These are phyloP conservation scores for Trachelus iudaicus DNA, from an alignment of 2,888 invertebrate species.

Conservation along the genomic window DNA sequence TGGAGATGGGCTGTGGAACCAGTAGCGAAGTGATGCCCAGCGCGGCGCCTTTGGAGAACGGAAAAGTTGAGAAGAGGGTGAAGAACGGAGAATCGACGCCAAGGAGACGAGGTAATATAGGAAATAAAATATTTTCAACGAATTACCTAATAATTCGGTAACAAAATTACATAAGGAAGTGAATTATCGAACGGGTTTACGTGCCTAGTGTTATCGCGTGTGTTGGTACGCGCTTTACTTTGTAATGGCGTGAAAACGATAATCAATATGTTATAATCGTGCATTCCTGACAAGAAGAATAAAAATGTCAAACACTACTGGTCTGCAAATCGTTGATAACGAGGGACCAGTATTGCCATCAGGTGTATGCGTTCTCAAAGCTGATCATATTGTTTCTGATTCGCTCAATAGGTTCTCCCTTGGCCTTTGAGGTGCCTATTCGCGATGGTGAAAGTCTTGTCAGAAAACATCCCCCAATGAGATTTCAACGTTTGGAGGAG, in stretches of 20 bases:
- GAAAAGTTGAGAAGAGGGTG: background rate
- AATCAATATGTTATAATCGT: background rate
- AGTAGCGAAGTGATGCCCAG: slow-evolving; percentile 41
- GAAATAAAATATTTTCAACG: background rate
- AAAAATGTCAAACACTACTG: background rate
- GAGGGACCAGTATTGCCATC: background rate
- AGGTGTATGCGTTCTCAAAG: background rate
- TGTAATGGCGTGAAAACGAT: background rate
- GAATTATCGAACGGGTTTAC: background rate
- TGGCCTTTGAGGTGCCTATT: slow-evolving; percentile 40
- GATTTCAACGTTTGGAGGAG: slow-evolving; percentile 76
- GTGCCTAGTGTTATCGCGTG: background rate
- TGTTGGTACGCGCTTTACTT: background rate
- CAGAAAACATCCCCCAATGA: slow-evolving; percentile 74
- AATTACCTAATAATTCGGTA: background rate
- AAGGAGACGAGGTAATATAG: background rate
- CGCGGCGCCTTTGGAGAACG: slow-evolving; percentile 15
- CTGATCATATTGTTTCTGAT: slow-evolving; percentile 5
- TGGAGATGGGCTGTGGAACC: slow-evolving; percentile 39
- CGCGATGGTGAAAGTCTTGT: slow-evolving; percentile 61
- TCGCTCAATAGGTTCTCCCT: slow-evolving; percentile 29
- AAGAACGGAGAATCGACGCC: background rate
- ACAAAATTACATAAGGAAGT: background rate
- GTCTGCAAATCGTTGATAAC: background rate
- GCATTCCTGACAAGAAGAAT: background rate